Evolutionary conservation across 2,888 invertebrate species (phyloP).

Genomic region (Drosophila infuscata): DNA sequence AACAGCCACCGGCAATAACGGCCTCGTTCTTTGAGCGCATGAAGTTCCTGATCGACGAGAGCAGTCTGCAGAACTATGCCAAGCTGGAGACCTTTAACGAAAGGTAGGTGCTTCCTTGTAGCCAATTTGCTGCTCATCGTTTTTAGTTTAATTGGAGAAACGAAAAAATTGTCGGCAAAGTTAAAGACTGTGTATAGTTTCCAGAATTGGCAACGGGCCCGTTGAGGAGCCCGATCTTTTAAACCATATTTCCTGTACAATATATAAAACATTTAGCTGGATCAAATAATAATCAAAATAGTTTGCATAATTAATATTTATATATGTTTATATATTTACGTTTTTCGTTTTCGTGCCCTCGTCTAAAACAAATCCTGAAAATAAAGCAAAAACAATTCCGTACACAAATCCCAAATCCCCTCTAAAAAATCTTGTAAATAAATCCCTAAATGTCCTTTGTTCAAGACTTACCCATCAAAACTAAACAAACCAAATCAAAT

Average conservation of each 20-base stretch:
- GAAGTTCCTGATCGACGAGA: slow-evolving; percentile 99
- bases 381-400: slow-evolving; percentile 61
- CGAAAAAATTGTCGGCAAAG: slow-evolving; percentile 24
- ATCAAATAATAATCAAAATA: slow-evolving; percentile 74
- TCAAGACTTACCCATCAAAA: slow-evolving; percentile 62
- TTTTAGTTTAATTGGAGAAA: slow-evolving; percentile 33
- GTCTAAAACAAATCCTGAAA: slow-evolving; percentile 80
- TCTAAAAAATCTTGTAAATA: slow-evolving; percentile 69
- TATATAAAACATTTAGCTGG: slow-evolving; percentile 65
- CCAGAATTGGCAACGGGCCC: slow-evolving; percentile 61
- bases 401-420: slow-evolving; percentile 60
- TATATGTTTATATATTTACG: slow-evolving; percentile 78
- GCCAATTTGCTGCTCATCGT: slow-evolving; percentile 46
- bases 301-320: slow-evolving; percentile 81
- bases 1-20: slow-evolving; percentile 98
- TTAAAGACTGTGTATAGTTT: slow-evolving; percentile 57
- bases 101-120: slow-evolving; percentile 89
- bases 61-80: slow-evolving; percentile 98
- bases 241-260: slow-evolving; percentile 55
- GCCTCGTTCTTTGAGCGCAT: slow-evolving; percentile 99
- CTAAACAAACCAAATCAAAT: slow-evolving; percentile 52
- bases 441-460: slow-evolving; percentile 81
- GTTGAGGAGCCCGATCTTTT: slow-evolving; percentile 28
- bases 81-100: slow-evolving; percentile 98
- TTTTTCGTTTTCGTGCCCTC: slow-evolving; percentile 84